Evolutionary conservation across 2,888 invertebrate species (phyloP).

Genomic region (Drosophila nr. perissopoda): DNA sequence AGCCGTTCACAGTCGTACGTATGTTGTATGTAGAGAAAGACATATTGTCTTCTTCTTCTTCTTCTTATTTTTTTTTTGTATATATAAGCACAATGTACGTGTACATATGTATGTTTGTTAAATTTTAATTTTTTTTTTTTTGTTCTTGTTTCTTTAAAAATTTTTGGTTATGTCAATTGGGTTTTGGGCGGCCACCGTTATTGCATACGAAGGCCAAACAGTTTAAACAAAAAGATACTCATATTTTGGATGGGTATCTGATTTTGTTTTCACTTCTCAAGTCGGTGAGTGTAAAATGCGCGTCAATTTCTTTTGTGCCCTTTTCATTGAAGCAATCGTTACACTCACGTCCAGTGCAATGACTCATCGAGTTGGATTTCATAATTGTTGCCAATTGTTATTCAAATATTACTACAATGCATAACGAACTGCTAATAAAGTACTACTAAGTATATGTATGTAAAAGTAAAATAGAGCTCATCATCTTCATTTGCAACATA

Average conservation of each 20-base stretch:
- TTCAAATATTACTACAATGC: constrained; percentile 21
- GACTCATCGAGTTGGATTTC: constrained; percentile 5
- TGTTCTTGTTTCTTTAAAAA: constrained; percentile 6
- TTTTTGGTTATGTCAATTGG: constrained; percentile 27
- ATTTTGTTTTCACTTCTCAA: constrained; percentile 57
- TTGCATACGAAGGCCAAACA: constrained; percentile 67
- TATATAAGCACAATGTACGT: constrained; percentile 42
- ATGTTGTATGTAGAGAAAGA: constrained; percentile 17
- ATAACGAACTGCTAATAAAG: constrained; percentile 16
- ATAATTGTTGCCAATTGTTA: constrained; percentile 8
- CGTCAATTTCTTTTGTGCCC: constrained; percentile 7
- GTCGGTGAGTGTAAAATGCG: constrained; percentile 42
- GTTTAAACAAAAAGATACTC: constrained; percentile 54
- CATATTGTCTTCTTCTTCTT: not conserved
- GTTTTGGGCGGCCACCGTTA: constrained; percentile 35
- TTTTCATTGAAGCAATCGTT: constrained; percentile 15
- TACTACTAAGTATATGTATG: constrained; percentile 6
- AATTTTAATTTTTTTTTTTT: not conserved
- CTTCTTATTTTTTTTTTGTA: not conserved
- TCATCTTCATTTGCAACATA: constrained; percentile 1
- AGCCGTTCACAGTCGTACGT: constrained; percentile 18
- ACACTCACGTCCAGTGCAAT: constrained; percentile 11
- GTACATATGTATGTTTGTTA: constrained; percentile 36
- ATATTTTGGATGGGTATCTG: constrained; percentile 33
- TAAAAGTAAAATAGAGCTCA: constrained; percentile 10